These are phyloP conservation scores for Cordilura impudica DNA, from an alignment of 2,888 invertebrate genomes.

Conservation along the genomic window DNA sequence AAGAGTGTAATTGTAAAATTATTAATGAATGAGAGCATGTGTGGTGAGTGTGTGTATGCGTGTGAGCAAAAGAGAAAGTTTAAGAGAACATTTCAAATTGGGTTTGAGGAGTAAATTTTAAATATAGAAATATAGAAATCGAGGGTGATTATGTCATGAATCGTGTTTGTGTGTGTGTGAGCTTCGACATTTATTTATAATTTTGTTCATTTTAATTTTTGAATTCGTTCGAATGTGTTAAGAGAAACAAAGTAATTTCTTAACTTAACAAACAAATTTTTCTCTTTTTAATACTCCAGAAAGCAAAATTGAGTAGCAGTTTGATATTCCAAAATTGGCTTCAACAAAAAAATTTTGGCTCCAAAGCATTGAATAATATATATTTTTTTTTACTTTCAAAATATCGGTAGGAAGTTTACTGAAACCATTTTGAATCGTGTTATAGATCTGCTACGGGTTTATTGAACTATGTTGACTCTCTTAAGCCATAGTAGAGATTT, in stretches of 20 bases:
- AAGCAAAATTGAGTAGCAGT: too few relatives aligned
- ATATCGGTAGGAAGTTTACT: too few relatives aligned
- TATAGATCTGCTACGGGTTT: too few relatives aligned
- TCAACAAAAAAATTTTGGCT: too few relatives aligned
- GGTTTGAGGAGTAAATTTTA: too few relatives aligned
- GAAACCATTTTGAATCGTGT: too few relatives aligned
- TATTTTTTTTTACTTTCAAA: too few relatives aligned
- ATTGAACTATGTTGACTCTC: too few relatives aligned
- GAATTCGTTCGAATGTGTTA: not conserved
- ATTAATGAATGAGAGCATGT: not conserved
- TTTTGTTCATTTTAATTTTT: not conserved
- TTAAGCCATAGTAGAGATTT: too few relatives aligned
- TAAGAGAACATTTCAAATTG: not conserved
- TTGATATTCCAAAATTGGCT: too few relatives aligned
- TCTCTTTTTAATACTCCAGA: too few relatives aligned
- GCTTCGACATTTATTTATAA: not conserved
- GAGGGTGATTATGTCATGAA: not conserved
- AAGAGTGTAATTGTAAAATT: not conserved
- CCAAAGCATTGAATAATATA: too few relatives aligned
- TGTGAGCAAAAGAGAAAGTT: not conserved
- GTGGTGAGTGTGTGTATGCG: not conserved
- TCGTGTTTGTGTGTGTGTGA: not conserved
- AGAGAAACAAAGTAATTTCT: conserved; percentile 50
- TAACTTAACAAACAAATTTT: conserved; percentile 46
- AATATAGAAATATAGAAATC: not conserved